These are phyloP conservation scores for Hepsetus odoe DNA, from an alignment of 2,113 vertebrate species.

Conservation along the genomic window DNA sequence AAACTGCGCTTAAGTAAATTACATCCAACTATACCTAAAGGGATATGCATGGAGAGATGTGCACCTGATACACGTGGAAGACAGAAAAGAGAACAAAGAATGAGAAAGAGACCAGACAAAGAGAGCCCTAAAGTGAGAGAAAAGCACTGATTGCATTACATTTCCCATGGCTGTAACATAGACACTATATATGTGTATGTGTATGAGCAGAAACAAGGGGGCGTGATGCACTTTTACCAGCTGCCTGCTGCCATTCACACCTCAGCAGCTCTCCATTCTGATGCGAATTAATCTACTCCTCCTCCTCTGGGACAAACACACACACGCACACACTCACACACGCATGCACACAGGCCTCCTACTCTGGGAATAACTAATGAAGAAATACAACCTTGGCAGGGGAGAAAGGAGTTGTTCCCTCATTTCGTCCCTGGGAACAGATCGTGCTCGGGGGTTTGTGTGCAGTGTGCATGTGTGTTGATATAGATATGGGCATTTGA, in stretches of 20 bases:
- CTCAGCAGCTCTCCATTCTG: constrained; percentile 84
- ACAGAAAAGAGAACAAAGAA: constrained; percentile 35
- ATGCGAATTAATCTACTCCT: constrained; percentile 93
- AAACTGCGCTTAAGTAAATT: constrained; percentile 13
- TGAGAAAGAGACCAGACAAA: constrained; percentile 72
- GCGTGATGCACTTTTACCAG: constrained; percentile 81
- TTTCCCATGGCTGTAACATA: constrained; percentile 79
- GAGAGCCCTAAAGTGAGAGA: constrained; percentile 68
- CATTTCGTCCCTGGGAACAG: background rate
- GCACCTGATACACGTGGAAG: background rate
- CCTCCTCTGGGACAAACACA: constrained; percentile 83
- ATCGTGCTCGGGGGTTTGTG: background rate
- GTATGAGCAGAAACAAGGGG: constrained; percentile 76
- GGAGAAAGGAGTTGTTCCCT: constrained; percentile 50
- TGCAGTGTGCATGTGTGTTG: constrained; percentile 58
- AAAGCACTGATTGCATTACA: constrained; percentile 74
- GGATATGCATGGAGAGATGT: background rate
- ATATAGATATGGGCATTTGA: background rate
- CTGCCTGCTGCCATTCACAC: constrained; percentile 90
- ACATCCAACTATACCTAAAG: constrained; percentile 14
- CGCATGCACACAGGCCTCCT: constrained; percentile 57
- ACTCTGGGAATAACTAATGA: constrained; percentile 83
- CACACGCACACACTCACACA: constrained; percentile 48
- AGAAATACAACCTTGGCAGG: constrained; percentile 84
- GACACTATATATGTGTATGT: constrained; percentile 53